Evolutionary conservation across 2,797 vertebrate species (phyloP), one percentile per base, ranked within the genome.

Genomic region (Lagorchestes hirsutus): DNA sequence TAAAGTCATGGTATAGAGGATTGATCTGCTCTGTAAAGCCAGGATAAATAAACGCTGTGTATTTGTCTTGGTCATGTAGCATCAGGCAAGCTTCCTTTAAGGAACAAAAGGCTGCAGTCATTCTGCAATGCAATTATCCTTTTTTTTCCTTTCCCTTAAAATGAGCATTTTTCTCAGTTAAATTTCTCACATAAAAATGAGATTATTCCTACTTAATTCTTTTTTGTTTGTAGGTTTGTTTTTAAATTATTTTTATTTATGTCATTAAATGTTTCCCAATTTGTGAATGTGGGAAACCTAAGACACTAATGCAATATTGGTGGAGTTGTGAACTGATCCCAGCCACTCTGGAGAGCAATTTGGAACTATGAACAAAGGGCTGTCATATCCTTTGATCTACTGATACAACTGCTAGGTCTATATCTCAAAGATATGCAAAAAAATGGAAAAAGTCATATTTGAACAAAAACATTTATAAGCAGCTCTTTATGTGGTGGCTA

Each of bases 131-230:
- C 57, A 90, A 57, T 93, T 4, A 74, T 93, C 5, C 54, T 74
- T 97, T 93, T 97, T 93, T 94, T 87, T 40, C 16, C 2, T 74
- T 40, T 40, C 16, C 67, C n/a, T 40, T 40, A 74, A 74, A 74
- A 74, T 40, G 18, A 74, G 1, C 67, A 40, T 24, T 74, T 34
- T 62, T 62, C 58, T 59, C 11, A 62, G 11, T 62, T 34, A 62
- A 62, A 34, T 62, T 34, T 62, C 57, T 58, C 57, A 58, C 9
- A 10, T 34, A 62, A 62, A 62, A 34, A 62, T 62, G 31, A 62
- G 31, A 62, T 62, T 34, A 13, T 34, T 62, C 58, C 31, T 12
- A 62, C 31, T 62, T 4, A 34, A 34, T 14, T 58, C 14, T 55
- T 59, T 67, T n/a, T 6, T 6, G 14, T 74, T 74, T 74, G 34